Base-by-base conservation (phyloP, 2,797 vertebrate species). In the Pangasius djambal region DNA sequence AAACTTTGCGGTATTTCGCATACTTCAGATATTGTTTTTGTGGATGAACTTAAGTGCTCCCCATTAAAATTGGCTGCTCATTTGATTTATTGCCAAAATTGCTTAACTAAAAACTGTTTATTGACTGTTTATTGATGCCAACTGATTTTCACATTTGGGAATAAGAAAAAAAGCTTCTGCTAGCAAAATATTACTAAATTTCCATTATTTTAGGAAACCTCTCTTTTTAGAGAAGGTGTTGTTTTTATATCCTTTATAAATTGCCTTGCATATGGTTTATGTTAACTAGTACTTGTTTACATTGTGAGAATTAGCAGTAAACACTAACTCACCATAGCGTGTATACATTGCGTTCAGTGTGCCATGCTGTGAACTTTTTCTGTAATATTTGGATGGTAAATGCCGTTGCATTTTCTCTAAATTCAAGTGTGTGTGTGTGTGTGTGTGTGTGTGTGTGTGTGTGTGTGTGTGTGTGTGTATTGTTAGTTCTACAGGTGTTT, bases 401-500 rank as follows among this genome's bases (percentile, higher is more conserved):
- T 84, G 44, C 61, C 44, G 34, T 69, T 1, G 7, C 44, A 22
- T 52, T 69, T 50, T 69, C 61, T 52, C 16, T 20, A 84, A 67
- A 84, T 84, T 9, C 44, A 84, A 84, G 18, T 28, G 9, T 37
- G 16, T 79, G 16, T 18, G 15, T n/a, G 9, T 28, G 8, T 37
- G 16, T 78, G 16, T 18, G 15, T 31, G 75, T n/a, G 28, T n/a
- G 78, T 57, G 78, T 37, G 50, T 31, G 77, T 57, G 77, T 55
- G n/a, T 37, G 52, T 81, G 52, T 4, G 31, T 37, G 52, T 22
- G 52, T 65, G 82, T 65, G 57, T 6, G 37, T 25, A 20, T 16
- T 25, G 55, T 63, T 67, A 28, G 59, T 81, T 65, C 44, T 87
- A 84, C 57, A 84, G 82, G 82, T 59, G 65, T 74, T 63, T 31